Percentiles rank a stretch among this genome's conserved stretches.
Conservation (phyloP, 2,797 vertebrate genomes). For the Alectoris magna region DNA sequence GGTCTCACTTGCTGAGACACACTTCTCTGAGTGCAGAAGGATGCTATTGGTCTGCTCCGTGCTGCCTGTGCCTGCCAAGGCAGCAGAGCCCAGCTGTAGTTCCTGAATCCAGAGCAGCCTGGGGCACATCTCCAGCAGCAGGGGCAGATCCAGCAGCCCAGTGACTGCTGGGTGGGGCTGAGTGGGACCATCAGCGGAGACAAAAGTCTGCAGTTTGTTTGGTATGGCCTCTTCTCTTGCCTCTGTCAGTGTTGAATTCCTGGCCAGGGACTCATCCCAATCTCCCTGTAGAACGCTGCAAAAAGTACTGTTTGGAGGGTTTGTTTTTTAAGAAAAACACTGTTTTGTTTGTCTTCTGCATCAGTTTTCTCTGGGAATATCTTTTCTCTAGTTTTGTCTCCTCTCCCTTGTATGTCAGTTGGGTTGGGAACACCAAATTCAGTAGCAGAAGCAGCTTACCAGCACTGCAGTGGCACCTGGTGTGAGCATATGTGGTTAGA, state of each 20-base stretch:
- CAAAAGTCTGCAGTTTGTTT: not conserved
- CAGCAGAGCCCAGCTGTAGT: not conserved
- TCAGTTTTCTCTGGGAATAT: not conserved
- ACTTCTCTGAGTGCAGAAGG: not conserved
- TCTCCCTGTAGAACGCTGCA: not conserved
- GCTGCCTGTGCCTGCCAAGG: not conserved
- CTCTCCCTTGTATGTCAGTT: not conserved
- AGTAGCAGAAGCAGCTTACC: not conserved
- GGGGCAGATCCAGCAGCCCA: not conserved
- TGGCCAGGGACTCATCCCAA: not conserved
- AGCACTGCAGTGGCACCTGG: not conserved
- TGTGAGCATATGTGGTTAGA: rapidly evolving
- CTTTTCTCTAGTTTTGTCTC: not conserved
- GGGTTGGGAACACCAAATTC: not conserved
- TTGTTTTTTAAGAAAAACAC: not conserved
- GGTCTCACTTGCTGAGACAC: not conserved
- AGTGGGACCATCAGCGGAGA: not conserved
- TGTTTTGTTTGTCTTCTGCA: not conserved
- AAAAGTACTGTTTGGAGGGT: not conserved
- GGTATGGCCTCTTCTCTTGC: not conserved
- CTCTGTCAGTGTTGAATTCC: not conserved
- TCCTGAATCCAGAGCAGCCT: not conserved
- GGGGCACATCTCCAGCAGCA: not conserved
- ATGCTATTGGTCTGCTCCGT: not conserved
- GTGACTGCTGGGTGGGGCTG: not conserved